A percentile compares a stretch with the other conserved stretches of the same genome.
These are phyloP conservation scores for Darevskia nairensis DNA, from an alignment of 2,797 vertebrate genomes.

Conservation along the genomic window DNA sequence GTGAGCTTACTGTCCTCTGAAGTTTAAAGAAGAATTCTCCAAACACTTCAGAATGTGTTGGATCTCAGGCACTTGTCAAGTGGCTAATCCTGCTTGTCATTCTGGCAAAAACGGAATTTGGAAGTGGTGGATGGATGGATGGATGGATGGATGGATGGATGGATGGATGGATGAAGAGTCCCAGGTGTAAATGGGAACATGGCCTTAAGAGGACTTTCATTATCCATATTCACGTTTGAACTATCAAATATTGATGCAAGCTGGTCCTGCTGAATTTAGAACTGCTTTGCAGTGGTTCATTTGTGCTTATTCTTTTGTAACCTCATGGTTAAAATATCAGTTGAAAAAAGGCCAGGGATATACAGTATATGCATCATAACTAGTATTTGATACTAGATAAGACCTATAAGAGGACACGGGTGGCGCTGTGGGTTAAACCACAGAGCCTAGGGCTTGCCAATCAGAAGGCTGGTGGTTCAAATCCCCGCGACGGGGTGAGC, in stretches of 20 bases:
- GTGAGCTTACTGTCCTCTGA: background rate
- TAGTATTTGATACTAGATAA: constrained; percentile 74
- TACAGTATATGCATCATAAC: constrained; percentile 38
- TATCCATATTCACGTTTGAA: constrained; percentile 39
- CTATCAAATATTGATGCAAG: constrained; percentile 54
- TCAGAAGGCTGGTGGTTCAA: no score
- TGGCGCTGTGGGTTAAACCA: no score
- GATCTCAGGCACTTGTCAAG: background rate
- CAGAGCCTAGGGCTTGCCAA: no score
- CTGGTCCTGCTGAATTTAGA: constrained; percentile 52
- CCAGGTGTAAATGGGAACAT: constrained; percentile 15
- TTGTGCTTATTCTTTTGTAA: constrained; percentile 65
- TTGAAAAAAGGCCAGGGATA: constrained; percentile 50
- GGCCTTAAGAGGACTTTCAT: constrained; percentile 57
- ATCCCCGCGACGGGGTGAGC: no score
- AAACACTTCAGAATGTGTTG: fast-evolving
- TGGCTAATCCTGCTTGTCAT: background rate
- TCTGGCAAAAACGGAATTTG: constrained; percentile 15
- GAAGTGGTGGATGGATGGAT: background rate
- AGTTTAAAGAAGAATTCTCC: constrained; percentile 5
- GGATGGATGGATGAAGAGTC: background rate
- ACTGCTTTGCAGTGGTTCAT: constrained; percentile 51
- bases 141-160: constrained; percentile 3
- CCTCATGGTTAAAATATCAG: constrained; percentile 53
- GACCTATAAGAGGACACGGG: no score